Evolutionary conservation across 2,888 invertebrate species (phyloP).

Genomic region (Agriopis leucophaearia): DNA sequence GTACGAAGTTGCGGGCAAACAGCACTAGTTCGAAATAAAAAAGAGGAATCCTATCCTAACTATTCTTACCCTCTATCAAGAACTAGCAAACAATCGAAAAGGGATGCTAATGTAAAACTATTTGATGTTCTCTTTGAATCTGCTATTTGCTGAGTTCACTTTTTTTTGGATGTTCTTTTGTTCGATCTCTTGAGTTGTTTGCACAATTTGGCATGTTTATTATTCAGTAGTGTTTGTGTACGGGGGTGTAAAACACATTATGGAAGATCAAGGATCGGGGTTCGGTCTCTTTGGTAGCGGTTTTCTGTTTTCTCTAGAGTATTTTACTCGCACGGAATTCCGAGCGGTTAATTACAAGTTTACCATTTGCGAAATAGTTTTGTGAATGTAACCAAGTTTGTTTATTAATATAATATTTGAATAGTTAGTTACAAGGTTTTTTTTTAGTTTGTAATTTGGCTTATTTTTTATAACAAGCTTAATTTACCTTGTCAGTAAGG

Average conservation of each 20-base stretch:
- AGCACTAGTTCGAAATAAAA: not conserved
- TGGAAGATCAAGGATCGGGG: conserved; percentile 27
- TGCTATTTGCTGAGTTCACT: conserved; percentile 67
- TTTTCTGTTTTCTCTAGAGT: not conserved
- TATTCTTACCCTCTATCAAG: conserved; percentile 20
- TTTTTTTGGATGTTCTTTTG: conserved; percentile 56
- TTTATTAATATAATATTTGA: no score
- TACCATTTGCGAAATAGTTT: no score
- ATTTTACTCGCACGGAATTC: no score
- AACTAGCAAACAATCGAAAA: conserved; percentile 60
- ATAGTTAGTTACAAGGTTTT: no score
- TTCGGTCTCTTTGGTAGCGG: conserved; percentile 18
- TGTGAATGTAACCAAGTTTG: no score
- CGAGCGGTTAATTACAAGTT: no score
- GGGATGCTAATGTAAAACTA: conserved; percentile 74
- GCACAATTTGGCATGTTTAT: conserved; percentile 68
- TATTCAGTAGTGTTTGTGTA: conserved; percentile 60
- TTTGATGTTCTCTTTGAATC: conserved; percentile 73
- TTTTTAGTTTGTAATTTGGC: no score
- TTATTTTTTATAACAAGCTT: no score
- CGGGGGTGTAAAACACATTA: conserved; percentile 57
- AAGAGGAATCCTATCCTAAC: conserved; percentile 8
- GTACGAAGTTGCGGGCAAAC: not conserved
- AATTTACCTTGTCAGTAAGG: no score
- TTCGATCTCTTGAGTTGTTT: conserved; percentile 60